Evolutionary conservation across 2,113 vertebrate genomes (phyloP).

Genomic region (Carlito syrichta): DNA sequence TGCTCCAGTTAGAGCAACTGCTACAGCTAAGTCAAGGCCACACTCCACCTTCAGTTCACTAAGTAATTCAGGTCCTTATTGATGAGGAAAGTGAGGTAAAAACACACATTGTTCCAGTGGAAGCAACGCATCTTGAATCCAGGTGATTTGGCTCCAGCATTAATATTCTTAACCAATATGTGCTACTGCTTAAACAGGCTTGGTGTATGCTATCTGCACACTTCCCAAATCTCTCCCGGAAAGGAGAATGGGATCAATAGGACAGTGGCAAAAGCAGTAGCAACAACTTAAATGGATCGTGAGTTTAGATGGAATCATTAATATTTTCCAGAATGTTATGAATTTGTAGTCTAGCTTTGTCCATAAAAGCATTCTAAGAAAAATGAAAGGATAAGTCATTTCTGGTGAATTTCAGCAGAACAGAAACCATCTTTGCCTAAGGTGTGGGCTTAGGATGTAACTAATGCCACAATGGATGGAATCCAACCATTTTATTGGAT

Average conservation of each 20-base stretch:
- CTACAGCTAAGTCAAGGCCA: not conserved
- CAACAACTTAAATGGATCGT: not conserved
- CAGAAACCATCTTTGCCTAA: not conserved
- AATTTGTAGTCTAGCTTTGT: not conserved
- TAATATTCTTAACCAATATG: not conserved
- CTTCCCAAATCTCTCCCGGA: not conserved
- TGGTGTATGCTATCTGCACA: not conserved
- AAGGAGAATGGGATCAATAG: not conserved
- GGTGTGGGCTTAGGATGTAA: not conserved
- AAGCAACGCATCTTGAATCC: not conserved
- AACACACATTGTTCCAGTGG: not conserved
- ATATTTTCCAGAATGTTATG: not conserved
- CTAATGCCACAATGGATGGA: not conserved
- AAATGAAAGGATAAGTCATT: not conserved
- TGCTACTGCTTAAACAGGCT: not conserved
- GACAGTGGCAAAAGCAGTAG: not conserved
- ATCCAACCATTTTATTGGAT: not conserved
- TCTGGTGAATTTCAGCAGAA: not conserved
- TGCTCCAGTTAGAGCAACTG: not conserved
- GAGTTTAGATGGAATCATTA: not conserved
- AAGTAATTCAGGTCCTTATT: not conserved
- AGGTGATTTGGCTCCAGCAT: not conserved
- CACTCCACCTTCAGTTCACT: slow-evolving; percentile 3
- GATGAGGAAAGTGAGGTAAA: not conserved
- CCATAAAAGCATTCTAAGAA: not conserved